A percentile compares a stretch with the other conserved stretches of the same genome.
phyloP scores from a whole-genome alignment of 2,888 invertebrate genomes.

The Eilema caniola region DNA sequence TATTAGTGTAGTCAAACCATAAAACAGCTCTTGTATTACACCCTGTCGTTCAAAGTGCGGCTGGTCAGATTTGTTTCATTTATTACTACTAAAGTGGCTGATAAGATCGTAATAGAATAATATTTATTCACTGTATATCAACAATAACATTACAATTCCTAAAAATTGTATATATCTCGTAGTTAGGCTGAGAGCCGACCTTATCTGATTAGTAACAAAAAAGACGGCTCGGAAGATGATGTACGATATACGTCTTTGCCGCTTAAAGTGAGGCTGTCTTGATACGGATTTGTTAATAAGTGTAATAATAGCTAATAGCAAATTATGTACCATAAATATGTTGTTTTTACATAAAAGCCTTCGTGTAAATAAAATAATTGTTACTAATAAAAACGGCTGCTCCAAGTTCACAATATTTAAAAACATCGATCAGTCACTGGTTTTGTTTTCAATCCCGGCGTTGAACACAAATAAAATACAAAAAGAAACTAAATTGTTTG shows the following conservation, averaged over 20 bases:
- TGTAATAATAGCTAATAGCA: no score
- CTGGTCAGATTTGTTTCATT: not conserved
- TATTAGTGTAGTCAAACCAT: not conserved
- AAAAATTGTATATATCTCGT: not conserved
- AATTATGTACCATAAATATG: no score
- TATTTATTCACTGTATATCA: not conserved
- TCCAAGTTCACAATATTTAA: not conserved
- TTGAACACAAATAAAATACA: slow-evolving; percentile 5
- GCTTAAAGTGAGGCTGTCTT: not conserved
- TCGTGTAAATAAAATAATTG: not conserved
- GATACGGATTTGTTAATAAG: no score
- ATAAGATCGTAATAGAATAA: not conserved
- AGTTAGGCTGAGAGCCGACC: not conserved
- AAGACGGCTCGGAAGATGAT: not conserved
- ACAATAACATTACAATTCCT: not conserved
- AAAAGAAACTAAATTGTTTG: slow-evolving; percentile 11
- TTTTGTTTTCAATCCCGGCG: slow-evolving; percentile 2
- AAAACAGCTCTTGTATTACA: not conserved
- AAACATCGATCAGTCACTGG: not conserved
- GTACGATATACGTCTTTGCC: not conserved
- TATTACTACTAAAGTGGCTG: not conserved
- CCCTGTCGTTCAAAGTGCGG: not conserved
- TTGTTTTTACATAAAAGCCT: not conserved
- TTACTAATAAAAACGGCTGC: not conserved
- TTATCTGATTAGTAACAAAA: not conserved